Evolutionary conservation across 1,140 invertebrate species (phyloP), one percentile per base, ranked within the genome.

Genomic region (Papilio polyxenes): DNA sequence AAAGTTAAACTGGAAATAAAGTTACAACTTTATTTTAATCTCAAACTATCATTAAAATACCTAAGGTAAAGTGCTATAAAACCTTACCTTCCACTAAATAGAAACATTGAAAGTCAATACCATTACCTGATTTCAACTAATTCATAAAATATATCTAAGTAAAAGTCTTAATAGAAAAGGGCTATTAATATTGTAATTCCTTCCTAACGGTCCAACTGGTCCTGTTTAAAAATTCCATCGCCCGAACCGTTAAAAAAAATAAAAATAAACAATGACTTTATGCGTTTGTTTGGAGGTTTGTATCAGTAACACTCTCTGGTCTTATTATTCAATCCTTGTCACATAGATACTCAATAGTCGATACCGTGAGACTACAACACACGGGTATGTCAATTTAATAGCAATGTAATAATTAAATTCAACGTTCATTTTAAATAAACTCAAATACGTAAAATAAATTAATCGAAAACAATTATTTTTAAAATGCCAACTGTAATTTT

Each of bases 251-350:
- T 80, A 65, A 80, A 83, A 85, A 84, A 86, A 85, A 82, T 56
- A 85, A 84, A 86, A 85, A 82, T 56, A 84, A 87, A 87, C 81
- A 87, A 88, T 86, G 85, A 87, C 83, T 77, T 74, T 87, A 85
- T 87, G 77, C 84, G 85, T 87, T 86, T 89, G 83, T 86, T 86
- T 87, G 83, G 82, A 82, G 83, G 82, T 84, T 78, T 83, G 83
- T 90, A 88, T 89, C 89, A 83, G 82, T 85, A 87, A 90, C 86
- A 87, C 82, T 84, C 82, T 80, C 83, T 82, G 85, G 82, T 87
- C 82, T 83, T 86, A 88, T 88, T 89, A 88, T 85, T 88, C 87
- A 88, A 84, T 81, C 81, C 81, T 48, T 84, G 84, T 85, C 87
- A 84, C 80, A 80, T 85, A 84, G 85, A 85, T 81, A 81, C 65